Conservation (phyloP, 2,888 invertebrate species). For the Lycocerus yunnanus region DNA sequence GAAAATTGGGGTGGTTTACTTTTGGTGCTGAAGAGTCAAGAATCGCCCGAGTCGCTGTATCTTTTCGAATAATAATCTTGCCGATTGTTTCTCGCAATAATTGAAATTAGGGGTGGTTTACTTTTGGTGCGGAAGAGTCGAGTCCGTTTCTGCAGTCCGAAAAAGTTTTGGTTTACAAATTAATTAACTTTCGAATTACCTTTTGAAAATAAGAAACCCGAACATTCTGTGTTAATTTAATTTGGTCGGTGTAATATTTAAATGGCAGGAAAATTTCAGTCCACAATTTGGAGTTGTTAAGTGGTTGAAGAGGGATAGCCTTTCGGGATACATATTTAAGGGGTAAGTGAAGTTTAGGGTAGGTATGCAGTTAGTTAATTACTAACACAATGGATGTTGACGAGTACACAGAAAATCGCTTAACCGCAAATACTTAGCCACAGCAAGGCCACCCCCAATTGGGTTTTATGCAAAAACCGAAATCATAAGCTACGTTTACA, state of each 20-base stretch:
- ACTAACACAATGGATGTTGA: constrained; percentile 48
- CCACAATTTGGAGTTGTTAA: constrained; percentile 1
- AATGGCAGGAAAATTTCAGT: neutral
- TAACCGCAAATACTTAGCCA: constrained; percentile 44
- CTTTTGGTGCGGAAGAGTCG: no score
- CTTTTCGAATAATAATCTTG: no score
- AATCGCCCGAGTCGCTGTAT: no score
- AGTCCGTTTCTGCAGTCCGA: no score
- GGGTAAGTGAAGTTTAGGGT: constrained; percentile 22
- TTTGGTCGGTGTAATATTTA: neutral
- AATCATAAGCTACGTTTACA: constrained; percentile 28
- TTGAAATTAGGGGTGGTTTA: no score
- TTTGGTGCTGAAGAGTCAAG: no score
- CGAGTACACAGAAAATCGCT: constrained; percentile 52
- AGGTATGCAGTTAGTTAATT: constrained; percentile 44
- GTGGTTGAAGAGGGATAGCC: constrained; percentile 22
- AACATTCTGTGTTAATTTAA: neutral
- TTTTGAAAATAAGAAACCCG: neutral
- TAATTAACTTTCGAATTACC: neutral
- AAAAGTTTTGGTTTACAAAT: neutral
- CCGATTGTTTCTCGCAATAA: no score
- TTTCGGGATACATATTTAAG: constrained; percentile 37
- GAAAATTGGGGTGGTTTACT: no score
- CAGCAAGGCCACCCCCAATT: constrained; percentile 25
- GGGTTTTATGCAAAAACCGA: constrained; percentile 24